Evolutionary conservation across 2,113 vertebrate genomes (phyloP).

Genomic region (Himantopus leucocephalus): DNA sequence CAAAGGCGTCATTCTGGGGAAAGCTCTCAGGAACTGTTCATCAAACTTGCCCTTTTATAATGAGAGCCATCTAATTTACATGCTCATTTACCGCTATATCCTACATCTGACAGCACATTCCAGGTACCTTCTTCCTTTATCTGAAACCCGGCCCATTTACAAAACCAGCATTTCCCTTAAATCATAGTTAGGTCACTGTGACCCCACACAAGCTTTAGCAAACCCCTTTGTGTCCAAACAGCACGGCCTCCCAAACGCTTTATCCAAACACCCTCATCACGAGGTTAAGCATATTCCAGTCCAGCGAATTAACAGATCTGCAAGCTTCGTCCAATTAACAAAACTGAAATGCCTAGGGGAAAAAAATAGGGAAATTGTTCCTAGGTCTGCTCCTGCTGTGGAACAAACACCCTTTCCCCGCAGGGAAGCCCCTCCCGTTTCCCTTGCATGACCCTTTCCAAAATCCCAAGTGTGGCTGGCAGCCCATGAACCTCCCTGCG

Average conservation of each 20-base stretch:
- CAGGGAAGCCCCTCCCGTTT: background rate
- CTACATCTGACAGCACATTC: background rate
- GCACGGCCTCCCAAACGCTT: background rate
- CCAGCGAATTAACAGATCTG: background rate
- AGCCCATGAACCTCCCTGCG: accelerated
- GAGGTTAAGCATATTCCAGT: slow-evolving; percentile 14
- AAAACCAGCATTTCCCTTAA: background rate
- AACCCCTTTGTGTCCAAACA: background rate
- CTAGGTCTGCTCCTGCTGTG: background rate
- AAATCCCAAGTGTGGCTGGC: background rate
- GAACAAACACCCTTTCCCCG: background rate
- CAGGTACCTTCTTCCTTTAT: background rate
- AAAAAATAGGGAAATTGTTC: background rate
- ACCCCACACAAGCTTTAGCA: slow-evolving; percentile 11
- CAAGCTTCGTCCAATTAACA: background rate
- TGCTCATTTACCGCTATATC: background rate
- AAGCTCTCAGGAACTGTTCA: slow-evolving; percentile 48
- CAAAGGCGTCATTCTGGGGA: slow-evolving; percentile 21
- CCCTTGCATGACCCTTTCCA: background rate
- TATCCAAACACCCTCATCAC: slow-evolving; percentile 24
- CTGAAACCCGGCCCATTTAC: background rate
- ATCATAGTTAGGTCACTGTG: slow-evolving; percentile 2
- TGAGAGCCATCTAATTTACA: slow-evolving; percentile 53
- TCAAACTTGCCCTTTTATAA: slow-evolving; percentile 54
- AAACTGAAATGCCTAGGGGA: background rate